Base-by-base conservation (phyloP, 2,888 invertebrate genomes). In the Acanthosepion esculentum region DNA sequence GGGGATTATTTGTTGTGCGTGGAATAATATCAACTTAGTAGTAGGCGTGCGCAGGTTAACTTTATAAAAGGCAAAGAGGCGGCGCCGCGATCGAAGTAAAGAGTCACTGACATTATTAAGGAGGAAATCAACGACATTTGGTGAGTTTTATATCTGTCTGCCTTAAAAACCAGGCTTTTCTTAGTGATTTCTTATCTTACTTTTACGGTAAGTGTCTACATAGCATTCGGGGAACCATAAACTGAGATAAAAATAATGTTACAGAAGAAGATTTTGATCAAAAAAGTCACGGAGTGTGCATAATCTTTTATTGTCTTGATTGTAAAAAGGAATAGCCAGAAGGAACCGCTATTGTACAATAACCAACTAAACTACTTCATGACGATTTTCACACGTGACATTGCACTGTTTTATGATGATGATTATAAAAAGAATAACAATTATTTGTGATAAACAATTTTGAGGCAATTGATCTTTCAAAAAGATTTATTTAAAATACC, bases 71-170 rank as follows among this genome's bases (percentile, higher is more conserved):
- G 78, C 12, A 78, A 78, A 78, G 78, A 78, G 78, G 78, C 78
- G 78, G 78, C 78, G 78, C 78, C n/a, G 33, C n/a, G n/a, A 78
- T 78, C 78, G 78, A 78, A 78, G 59, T 59, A 59, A 59, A 59
- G 59, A 59, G 59, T 78, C 78, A 78, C n/a, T 78, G n/a, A 78
- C 78, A 78, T 78, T 78, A 78, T 78, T 78, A 78, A 78, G 78
- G n/a, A 78, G n/a, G 78, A 78, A 78, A 78, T 33, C 78, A 78
- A 78, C 78, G 78, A n/a, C n/a, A 78, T 78, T 78, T 78, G 78
- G 78, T 78, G 78, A 78, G 78, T 78, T 78, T 78, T 15, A n/a
- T 33, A 33, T 78, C n/a, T n/a, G 78, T 33, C 78, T 78, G 78
- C 78, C 78, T 78, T 33, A n/a, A 78, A 78, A 78, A 78, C n/a